Percentiles rank a stretch among this genome's conserved stretches.
phyloP scores from a whole-genome alignment of 1,140 invertebrate genomes.

The Chionoecetes opilio region DNA sequence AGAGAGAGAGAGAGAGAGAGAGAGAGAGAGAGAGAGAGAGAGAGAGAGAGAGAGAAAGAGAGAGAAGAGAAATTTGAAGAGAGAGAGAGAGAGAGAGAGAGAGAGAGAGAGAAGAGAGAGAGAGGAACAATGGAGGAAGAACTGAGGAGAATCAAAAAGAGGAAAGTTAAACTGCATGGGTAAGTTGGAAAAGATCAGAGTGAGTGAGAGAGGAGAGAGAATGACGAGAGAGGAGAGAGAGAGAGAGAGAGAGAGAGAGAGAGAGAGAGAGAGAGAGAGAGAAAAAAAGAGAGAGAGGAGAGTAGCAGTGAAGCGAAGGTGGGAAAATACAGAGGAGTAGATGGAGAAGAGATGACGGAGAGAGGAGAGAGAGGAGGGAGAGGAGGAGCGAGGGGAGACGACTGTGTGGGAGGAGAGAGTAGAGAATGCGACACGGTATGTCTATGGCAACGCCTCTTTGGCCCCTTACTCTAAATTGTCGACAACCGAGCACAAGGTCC shows the following conservation, averaged over 20 bases:
- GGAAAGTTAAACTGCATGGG: neutral
- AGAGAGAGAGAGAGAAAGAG: neutral
- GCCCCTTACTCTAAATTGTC: too few relatives aligned
- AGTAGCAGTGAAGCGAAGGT: too few relatives aligned
- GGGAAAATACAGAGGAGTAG: too few relatives aligned
- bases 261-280: neutral
- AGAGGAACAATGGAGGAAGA: neutral
- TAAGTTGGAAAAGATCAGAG: neutral
- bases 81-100: neutral
- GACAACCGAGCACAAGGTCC: too few relatives aligned
- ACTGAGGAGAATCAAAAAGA: neutral
- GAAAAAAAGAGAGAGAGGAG: neutral
- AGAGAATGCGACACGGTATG: too few relatives aligned
- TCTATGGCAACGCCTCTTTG: too few relatives aligned
- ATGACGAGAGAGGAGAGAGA: constrained; percentile 16
- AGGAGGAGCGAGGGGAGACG: neutral
- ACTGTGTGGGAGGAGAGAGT: too few relatives aligned
- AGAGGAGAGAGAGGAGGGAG: neutral
- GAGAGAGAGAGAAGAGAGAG: neutral
- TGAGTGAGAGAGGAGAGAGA: neutral
- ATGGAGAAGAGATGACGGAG: neutral
- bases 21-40: neutral
- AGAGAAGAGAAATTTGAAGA: too few relatives aligned
- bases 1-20: neutral
- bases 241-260: constrained; percentile 27